A percentile compares a stretch with the other conserved stretches of the same genome.
phyloP scores from a whole-genome alignment of 2,113 vertebrate species.

The Xiphorhynchus elegans region DNA sequence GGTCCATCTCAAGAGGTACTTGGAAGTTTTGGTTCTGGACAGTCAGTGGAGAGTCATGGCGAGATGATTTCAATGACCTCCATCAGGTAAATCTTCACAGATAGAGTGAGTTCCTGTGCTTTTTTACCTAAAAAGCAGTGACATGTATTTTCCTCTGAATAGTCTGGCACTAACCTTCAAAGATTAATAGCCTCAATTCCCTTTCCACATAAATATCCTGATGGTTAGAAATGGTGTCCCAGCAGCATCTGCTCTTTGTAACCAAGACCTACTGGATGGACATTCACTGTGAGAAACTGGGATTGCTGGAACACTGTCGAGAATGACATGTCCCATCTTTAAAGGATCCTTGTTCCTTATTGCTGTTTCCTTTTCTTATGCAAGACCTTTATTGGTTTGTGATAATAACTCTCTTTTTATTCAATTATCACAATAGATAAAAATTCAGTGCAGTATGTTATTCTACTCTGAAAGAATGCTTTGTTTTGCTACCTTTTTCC shows the following conservation, averaged over 20 bases:
- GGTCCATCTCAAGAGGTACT: neutral
- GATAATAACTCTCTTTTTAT: neutral
- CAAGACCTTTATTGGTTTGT: neutral
- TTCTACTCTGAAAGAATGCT: neutral
- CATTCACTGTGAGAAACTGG: neutral
- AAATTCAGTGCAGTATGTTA: neutral
- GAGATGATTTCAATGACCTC: neutral
- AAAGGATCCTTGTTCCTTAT: neutral
- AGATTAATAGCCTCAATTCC: neutral
- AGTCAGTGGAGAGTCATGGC: neutral
- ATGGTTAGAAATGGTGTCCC: neutral
- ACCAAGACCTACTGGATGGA: neutral
- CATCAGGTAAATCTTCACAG: neutral
- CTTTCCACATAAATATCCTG: neutral
- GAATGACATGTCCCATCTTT: neutral
- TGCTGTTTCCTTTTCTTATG: neutral
- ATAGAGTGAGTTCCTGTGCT: fast-evolving
- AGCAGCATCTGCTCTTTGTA: neutral
- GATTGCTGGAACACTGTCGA: neutral
- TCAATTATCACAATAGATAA: neutral
- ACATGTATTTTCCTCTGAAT: neutral
- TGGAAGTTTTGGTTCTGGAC: neutral
- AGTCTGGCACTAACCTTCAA: neutral
- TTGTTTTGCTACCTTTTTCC: neutral
- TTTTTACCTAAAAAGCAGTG: neutral